Evolutionary conservation across 2,113 vertebrate species (phyloP).

Genomic region (Tiliqua scincoides): DNA sequence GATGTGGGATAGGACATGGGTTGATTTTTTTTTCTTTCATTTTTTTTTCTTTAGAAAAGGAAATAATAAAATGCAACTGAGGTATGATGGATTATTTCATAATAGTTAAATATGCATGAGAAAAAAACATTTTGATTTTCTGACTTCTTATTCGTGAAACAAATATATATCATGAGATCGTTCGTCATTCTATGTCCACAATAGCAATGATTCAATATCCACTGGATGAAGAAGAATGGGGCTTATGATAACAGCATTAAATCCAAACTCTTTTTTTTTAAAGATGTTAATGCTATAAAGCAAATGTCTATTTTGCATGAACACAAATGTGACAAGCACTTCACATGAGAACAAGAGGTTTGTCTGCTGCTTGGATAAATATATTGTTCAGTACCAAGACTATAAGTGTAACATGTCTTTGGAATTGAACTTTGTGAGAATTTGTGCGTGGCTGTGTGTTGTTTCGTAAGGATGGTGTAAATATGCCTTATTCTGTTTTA

Average conservation of each 20-base stretch:
- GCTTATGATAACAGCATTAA: conserved; percentile 65
- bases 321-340: conserved; percentile 75
- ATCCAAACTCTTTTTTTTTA: conserved; percentile 59
- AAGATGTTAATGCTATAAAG: conserved; percentile 80
- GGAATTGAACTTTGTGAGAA: conserved; percentile 72
- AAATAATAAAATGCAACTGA: conserved; percentile 44
- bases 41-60: conserved; percentile 41
- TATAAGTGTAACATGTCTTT: conserved; percentile 66
- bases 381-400: conserved; percentile 66
- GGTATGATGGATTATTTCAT: conserved; percentile 60
- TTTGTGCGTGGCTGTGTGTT: conserved; percentile 78
- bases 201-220: conserved; percentile 57
- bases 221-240: conserved; percentile 66
- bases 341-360: conserved; percentile 70
- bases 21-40: not conserved
- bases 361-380: conserved; percentile 75
- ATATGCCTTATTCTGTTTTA: conserved; percentile 80
- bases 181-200: conserved; percentile 53
- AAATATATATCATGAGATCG: conserved; percentile 50
- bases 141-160: conserved; percentile 59
- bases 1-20: conserved; percentile 69
- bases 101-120: conserved; percentile 75
- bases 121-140: conserved; percentile 65
- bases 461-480: conserved; percentile 79
- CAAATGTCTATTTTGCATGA: conserved; percentile 81